A percentile compares a stretch with the other conserved stretches of the same genome.
Evolutionary conservation across 2,888 invertebrate species (phyloP).

Genomic region (Deilephila elpenor): DNA sequence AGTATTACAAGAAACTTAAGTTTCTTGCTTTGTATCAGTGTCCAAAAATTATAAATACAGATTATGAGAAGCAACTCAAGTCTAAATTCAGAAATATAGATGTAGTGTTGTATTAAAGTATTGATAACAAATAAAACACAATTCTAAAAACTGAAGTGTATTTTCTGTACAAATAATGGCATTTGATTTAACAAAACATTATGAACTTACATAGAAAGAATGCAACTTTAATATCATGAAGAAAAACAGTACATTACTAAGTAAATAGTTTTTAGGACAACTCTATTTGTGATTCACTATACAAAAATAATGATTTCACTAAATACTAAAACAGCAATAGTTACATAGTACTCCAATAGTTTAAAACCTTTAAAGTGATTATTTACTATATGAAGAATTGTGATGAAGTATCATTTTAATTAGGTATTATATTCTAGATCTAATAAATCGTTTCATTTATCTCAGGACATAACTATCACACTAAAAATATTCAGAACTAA

Average conservation of each 20-base stretch:
- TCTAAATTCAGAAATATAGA: constrained; percentile 76
- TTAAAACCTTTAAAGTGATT: background rate
- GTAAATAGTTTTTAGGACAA: background rate
- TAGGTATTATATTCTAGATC: background rate
- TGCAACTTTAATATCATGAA: background rate
- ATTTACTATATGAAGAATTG: background rate
- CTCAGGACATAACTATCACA: background rate
- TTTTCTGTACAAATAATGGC: constrained; percentile 57
- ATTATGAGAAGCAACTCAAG: constrained; percentile 74
- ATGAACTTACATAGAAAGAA: constrained; percentile 27
- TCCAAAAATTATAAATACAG: constrained; percentile 68
- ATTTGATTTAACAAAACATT: constrained; percentile 42
- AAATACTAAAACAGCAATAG: background rate
- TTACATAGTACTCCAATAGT: background rate
- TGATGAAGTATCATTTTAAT: background rate
- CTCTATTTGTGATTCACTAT: background rate
- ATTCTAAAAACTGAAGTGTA: constrained; percentile 47
- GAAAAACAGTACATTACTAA: background rate
- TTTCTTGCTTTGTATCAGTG: constrained; percentile 78
- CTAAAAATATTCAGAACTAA: background rate
- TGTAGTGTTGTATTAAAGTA: constrained; percentile 68
- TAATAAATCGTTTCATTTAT: background rate
- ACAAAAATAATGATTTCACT: constrained; percentile 12
- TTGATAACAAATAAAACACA: constrained; percentile 37
- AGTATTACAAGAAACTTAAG: constrained; percentile 70